Conservation (phyloP, 2,888 invertebrate species). For the Leptarthrus brevirostris region DNA sequence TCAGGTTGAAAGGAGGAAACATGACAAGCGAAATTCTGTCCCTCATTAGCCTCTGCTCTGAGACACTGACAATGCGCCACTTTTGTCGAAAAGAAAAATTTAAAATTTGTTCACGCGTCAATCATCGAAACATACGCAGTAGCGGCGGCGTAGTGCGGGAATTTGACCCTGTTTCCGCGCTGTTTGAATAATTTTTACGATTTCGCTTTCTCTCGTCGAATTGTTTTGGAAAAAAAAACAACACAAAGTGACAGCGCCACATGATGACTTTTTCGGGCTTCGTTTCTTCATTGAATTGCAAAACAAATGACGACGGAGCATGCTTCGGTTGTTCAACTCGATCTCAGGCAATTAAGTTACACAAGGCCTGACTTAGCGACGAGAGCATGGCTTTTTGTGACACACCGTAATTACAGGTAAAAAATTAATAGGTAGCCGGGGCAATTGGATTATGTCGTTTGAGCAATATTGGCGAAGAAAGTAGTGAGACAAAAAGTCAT, state of each 20-base stretch:
- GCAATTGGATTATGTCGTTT: too few species aligned
- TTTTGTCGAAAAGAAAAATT: neutral
- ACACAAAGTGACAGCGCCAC: slow-evolving; percentile 7
- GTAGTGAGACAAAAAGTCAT: too few species aligned
- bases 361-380: slow-evolving; percentile 20
- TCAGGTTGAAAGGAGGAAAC: neutral
- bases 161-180: neutral
- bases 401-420: too few species aligned
- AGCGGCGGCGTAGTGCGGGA: neutral
- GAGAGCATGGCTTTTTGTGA: slow-evolving; percentile 9
- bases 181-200: slow-evolving; percentile 28
- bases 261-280: slow-evolving; percentile 14
- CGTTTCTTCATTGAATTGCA: slow-evolving; percentile 30
- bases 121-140: neutral
- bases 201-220: slow-evolving; percentile 42
- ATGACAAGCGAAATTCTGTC: neutral
- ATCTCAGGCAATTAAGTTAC: slow-evolving; percentile 35
- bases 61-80: neutral
- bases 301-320: slow-evolving; percentile 20
- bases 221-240: slow-evolving; percentile 25
- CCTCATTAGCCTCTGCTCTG: neutral
- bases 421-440: too few species aligned
- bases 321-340: slow-evolving; percentile 36
- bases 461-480: too few species aligned
- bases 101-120: neutral